A percentile compares a stretch with the other conserved stretches of the same genome.
Evolutionary conservation across 2,888 invertebrate genomes (phyloP).

Genomic region (Drosophila helvetica): DNA sequence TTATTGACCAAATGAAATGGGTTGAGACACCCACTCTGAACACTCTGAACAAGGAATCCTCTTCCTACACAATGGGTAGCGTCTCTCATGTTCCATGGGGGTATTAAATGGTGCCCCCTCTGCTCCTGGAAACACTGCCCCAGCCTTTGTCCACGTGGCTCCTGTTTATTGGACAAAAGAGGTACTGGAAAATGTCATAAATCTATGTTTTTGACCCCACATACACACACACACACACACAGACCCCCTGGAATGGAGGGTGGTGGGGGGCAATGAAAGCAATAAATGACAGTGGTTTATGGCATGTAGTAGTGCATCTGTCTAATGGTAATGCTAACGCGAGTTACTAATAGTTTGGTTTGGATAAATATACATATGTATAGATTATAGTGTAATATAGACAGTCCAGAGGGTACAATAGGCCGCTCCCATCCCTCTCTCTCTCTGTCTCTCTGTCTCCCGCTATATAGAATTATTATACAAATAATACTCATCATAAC

Average conservation of each 20-base stretch:
- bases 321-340: neutral
- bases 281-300: neutral
- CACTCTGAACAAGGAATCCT: neutral
- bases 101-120: neutral
- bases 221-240: neutral
- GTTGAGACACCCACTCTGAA: neutral
- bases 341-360: neutral
- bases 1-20: neutral
- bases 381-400: neutral
- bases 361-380: neutral
- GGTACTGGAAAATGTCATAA: neutral
- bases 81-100: too few species aligned
- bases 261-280: too few species aligned
- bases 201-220: neutral
- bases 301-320: neutral
- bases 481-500: neutral
- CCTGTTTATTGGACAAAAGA: neutral
- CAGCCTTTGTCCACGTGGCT: neutral
- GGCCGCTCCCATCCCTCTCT: neutral
- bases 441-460: neutral
- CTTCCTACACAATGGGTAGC: neutral
- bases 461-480: neutral
- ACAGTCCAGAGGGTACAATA: neutral
- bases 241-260: neutral
- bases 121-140: neutral